Conservation (phyloP, 1,140 invertebrate genomes). For the Chelonus insularis region DNA sequence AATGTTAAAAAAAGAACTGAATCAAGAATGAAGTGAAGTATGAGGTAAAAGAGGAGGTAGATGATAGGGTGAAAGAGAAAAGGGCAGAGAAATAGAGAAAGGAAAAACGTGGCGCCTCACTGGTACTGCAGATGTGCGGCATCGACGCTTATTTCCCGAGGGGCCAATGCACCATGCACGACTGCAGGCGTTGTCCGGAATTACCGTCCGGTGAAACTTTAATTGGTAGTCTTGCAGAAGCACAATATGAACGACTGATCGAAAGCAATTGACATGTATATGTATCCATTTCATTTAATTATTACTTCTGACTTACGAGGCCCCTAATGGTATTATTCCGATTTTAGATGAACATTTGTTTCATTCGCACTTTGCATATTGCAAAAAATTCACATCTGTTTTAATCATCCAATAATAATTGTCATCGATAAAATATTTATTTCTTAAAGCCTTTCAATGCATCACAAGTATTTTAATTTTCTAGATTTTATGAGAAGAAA, state of each 20-base stretch:
- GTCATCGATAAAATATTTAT: too few relatives aligned
- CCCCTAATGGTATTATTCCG: too few relatives aligned
- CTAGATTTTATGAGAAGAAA: too few relatives aligned
- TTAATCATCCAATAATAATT: too few relatives aligned
- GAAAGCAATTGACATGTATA: conserved; percentile 28
- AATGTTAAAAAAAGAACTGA: conserved; percentile 4
- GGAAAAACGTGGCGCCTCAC: conserved; percentile 18
- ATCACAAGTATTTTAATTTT: too few relatives aligned
- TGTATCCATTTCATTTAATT: conserved; percentile 14
- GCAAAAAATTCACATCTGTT: too few relatives aligned
- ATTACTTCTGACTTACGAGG: background rate
- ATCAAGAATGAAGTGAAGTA: conserved; percentile 9
- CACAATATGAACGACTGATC: conserved; percentile 18
- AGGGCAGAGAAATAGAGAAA: conserved; percentile 3
- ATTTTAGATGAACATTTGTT: too few relatives aligned
- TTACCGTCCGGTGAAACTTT: conserved; percentile 35
- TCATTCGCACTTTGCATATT: too few relatives aligned
- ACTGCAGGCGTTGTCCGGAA: conserved; percentile 32
- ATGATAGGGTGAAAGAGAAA: background rate
- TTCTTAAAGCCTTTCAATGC: too few relatives aligned
- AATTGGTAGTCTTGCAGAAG: conserved; percentile 35
- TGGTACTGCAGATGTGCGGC: conserved; percentile 30
- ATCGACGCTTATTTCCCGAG: conserved; percentile 44
- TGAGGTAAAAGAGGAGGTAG: too few relatives aligned
- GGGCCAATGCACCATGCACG: conserved; percentile 28